Evolutionary conservation across 2,888 invertebrate species (phyloP).

Genomic region (Reticulitermes lucifugus): DNA sequence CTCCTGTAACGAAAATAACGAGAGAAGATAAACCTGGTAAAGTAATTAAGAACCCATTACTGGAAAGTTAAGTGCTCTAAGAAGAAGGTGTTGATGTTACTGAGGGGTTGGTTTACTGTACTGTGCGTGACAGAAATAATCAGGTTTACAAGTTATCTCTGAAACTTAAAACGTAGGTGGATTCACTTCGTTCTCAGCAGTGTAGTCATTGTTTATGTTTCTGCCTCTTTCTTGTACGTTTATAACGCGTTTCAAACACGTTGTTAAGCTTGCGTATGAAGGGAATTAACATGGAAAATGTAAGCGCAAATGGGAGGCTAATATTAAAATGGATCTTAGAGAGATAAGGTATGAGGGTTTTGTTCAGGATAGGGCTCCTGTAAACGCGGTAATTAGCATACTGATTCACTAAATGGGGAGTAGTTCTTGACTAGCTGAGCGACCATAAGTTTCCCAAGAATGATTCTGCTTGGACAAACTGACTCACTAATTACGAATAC

Average conservation of each 20-base stretch:
- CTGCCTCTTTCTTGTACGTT: neutral
- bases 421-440: no score
- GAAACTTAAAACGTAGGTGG: neutral
- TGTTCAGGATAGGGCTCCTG: no score
- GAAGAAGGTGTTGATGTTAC: constrained; percentile 4
- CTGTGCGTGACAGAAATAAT: neutral
- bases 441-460: no score
- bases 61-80: neutral
- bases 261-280: no score
- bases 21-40: neutral
- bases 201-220: neutral
- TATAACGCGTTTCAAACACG: neutral
- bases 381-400: no score
- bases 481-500: no score
- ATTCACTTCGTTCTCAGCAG: neutral
- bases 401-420: no score
- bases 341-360: no score
- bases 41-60: neutral
- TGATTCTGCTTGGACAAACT: no score
- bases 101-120: neutral
- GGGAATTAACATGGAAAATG: no score
- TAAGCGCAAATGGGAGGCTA: no score
- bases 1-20: neutral
- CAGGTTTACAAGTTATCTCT: neutral
- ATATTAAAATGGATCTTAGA: no score